These are phyloP conservation scores for Schizothorax lantsangensis DNA, from an alignment of 2,797 vertebrate species.

Conservation along the genomic window DNA sequence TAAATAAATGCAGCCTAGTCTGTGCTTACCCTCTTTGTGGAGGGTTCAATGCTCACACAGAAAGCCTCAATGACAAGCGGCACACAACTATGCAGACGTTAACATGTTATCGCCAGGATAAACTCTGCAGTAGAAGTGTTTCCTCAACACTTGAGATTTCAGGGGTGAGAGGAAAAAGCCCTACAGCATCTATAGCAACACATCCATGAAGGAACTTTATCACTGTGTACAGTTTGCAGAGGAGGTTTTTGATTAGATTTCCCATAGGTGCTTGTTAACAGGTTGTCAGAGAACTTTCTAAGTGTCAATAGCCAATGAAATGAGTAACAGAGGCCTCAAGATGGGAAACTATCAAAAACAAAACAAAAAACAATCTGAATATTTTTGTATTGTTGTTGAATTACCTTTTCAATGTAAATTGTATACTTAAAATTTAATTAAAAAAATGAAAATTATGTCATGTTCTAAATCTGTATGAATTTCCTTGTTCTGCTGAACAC, in stretches of 20 bases:
- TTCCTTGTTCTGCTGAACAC: background rate
- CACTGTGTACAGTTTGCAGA: constrained; percentile 69
- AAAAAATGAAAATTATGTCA: background rate
- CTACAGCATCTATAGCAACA: constrained; percentile 80
- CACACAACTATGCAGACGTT: constrained; percentile 71
- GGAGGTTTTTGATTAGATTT: constrained; percentile 63
- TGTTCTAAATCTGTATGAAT: background rate
- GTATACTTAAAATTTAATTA: background rate
- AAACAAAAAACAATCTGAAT: background rate
- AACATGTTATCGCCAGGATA: constrained; percentile 76
- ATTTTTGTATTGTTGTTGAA: background rate
- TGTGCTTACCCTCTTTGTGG: too few relatives aligned
- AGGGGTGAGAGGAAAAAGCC: constrained; percentile 79
- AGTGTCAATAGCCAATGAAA: background rate
- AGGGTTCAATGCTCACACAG: background rate
- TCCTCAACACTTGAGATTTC: constrained; percentile 86
- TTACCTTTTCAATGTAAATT: background rate
- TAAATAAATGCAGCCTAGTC: background rate
- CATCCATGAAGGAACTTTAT: constrained; percentile 74
- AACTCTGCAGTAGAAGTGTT: constrained; percentile 80
- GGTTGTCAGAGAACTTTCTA: constrained; percentile 28
- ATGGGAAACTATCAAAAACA: background rate
- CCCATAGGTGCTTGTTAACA: constrained; percentile 47
- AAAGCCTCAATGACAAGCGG: constrained; percentile 64
- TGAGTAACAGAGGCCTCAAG: background rate